Evolutionary conservation across 2,888 invertebrate genomes (phyloP), one percentile per base, ranked within the genome.

Genomic region (Oligia strigilis): DNA sequence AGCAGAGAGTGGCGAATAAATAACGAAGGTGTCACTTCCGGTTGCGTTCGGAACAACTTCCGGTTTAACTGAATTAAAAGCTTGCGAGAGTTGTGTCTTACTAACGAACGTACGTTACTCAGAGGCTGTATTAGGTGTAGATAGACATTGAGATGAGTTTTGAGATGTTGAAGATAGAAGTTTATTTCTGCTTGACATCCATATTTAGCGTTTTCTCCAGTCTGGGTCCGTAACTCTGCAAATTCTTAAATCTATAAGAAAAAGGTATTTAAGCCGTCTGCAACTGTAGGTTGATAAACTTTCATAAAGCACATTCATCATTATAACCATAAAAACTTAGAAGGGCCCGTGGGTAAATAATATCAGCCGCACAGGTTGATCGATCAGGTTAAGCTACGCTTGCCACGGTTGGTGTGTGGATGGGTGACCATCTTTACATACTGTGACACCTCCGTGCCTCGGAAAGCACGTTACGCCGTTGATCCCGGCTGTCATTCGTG

Each of bases 51-150:
- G 87, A 91, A 88, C 90, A 90, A 94, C 92, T 94, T 93, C 91
- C 88, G 85, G 92, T 93, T 92, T 94, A 96, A 96, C 93, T 93
- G 93, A 95, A 96, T 96, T 96, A 96, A 96, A 95, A 94, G 94
- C 95, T 95, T 93, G 89, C 91, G 87, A 78, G 92, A 93, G 93
- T 94, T 93, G 93, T 93, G 91, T 94, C 94, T 94, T 92, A 88
- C 94, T 96, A 95, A 96, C 93, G 96, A 96, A 95, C 94, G 93
- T 91, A 93, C 93, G 78, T 80, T 84, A 81, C 82, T 69, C 11
- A 36, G 72, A 60, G 85, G 72, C 8, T 55, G 46, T 80, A 92
- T 93, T 94, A 91, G 86, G 86, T 83, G 40, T 93, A 43, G 52
- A 85, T 80, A 23, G 79, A 52, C 19, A 81, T 77, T 66, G 43